Conservation (phyloP, 2,888 invertebrate genomes). For the Beris morrisii region DNA sequence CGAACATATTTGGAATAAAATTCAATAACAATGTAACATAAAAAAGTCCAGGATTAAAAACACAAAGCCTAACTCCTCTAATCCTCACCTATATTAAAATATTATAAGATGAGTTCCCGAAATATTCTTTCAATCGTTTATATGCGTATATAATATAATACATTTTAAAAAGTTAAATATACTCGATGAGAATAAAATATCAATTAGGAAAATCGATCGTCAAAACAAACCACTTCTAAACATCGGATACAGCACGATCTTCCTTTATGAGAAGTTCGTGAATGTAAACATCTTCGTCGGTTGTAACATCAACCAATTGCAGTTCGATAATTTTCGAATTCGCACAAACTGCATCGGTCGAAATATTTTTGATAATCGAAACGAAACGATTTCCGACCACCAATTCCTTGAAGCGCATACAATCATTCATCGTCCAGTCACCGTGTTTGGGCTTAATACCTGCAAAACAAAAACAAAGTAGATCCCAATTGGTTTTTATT, state of each 20-base stretch:
- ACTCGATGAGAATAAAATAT: background rate
- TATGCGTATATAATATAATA: too few species aligned
- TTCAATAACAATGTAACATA: background rate
- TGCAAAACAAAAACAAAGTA: constrained; percentile 43
- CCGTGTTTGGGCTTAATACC: constrained; percentile 59
- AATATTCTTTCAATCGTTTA: background rate
- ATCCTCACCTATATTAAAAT: background rate
- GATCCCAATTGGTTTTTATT: background rate
- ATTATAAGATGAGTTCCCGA: background rate
- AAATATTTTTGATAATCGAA: constrained; percentile 66
- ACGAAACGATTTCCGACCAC: constrained; percentile 72
- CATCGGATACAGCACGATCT: constrained; percentile 58
- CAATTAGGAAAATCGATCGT: background rate
- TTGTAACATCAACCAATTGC: constrained; percentile 71
- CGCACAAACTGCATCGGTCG: constrained; percentile 64
- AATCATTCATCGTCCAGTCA: constrained; percentile 63
- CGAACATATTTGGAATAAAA: too few species aligned
- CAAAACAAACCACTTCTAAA: background rate
- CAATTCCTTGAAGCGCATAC: constrained; percentile 70
- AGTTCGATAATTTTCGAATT: constrained; percentile 66
- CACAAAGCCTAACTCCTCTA: constrained; percentile 7
- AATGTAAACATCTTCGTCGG: constrained; percentile 67
- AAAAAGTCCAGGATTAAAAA: background rate
- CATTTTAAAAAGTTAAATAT: background rate
- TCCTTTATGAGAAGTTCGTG: constrained; percentile 66